phyloP scores from a whole-genome alignment of 35 echinoderm and acorn worm species.

The Anneissia japonica region DNA sequence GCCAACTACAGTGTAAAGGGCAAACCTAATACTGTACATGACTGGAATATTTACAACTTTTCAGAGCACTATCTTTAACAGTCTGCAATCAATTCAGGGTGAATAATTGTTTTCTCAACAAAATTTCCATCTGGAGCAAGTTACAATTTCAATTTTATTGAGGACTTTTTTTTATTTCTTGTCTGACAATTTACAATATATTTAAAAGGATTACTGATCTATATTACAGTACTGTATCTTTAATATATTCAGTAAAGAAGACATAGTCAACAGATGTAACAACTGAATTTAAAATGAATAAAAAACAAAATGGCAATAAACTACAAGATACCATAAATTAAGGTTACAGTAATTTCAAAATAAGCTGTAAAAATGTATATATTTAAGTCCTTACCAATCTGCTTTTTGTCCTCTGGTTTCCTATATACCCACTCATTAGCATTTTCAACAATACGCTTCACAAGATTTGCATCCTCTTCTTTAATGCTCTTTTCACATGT shows the following conservation, averaged over 20 bases:
- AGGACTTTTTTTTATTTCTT: too few relatives aligned
- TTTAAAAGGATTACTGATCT: neutral
- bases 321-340: neutral
- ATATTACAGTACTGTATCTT: neutral
- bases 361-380: neutral
- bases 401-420: conserved; percentile 82
- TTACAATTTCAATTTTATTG: too few relatives aligned
- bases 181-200: neutral
- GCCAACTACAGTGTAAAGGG: too few relatives aligned
- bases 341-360: neutral
- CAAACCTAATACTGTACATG: too few relatives aligned
- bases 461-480: conserved; percentile 26
- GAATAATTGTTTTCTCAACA: too few relatives aligned
- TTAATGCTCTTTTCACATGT: conserved; percentile 35
- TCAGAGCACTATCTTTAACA: too few relatives aligned
- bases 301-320: neutral
- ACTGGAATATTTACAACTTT: too few relatives aligned
- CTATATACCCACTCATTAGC: conserved; percentile 92
- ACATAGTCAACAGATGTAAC: neutral
- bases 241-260: neutral
- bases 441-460: conserved; percentile 75
- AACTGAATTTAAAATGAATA: neutral
- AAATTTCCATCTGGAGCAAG: too few relatives aligned
- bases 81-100: too few relatives aligned
- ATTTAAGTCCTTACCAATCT: conserved; percentile 60